Percentiles rank a stretch among this genome's conserved stretches.
Evolutionary conservation across 2,797 vertebrate species (phyloP).

Genomic region (Glyptemys insculpta): DNA sequence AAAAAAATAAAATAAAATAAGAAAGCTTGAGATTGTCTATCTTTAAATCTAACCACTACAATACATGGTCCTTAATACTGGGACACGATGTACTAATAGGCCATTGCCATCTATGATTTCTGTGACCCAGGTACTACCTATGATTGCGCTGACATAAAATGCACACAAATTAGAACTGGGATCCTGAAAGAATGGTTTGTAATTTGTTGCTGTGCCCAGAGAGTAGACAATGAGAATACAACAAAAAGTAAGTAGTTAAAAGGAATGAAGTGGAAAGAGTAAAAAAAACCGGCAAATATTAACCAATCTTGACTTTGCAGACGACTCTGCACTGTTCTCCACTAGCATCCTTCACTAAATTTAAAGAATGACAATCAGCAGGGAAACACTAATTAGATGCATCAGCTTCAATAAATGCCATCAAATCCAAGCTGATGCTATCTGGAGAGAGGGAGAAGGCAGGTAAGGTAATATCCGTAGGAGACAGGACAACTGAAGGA

Average conservation of each 20-base stretch:
- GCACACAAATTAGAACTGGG: not conserved
- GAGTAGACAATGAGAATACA: not conserved
- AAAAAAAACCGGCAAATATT: not conserved
- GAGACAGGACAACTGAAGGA: slow-evolving; percentile 59
- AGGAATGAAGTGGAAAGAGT: not conserved
- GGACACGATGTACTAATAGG: not conserved
- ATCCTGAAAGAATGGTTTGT: not conserved
- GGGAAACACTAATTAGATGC: not conserved
- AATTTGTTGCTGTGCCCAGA: not conserved
- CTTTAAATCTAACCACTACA: not conserved
- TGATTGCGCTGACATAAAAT: accelerated
- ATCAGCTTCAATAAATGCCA: slow-evolving; percentile 36
- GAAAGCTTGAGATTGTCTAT: accelerated
- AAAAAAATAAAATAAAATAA: not conserved
- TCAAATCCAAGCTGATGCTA: slow-evolving; percentile 26
- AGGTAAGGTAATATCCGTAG: slow-evolving; percentile 23
- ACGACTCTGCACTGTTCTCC: not conserved
- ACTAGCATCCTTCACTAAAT: not conserved
- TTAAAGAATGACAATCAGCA: not conserved
- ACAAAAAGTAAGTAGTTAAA: not conserved
- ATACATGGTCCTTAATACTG: not conserved
- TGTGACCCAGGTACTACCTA: not conserved
- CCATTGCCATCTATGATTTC: not conserved
- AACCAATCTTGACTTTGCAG: not conserved
- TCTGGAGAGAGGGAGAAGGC: slow-evolving; percentile 38